Evolutionary conservation across 2,888 invertebrate genomes (phyloP).

Genomic region (Tineola bisselliella): DNA sequence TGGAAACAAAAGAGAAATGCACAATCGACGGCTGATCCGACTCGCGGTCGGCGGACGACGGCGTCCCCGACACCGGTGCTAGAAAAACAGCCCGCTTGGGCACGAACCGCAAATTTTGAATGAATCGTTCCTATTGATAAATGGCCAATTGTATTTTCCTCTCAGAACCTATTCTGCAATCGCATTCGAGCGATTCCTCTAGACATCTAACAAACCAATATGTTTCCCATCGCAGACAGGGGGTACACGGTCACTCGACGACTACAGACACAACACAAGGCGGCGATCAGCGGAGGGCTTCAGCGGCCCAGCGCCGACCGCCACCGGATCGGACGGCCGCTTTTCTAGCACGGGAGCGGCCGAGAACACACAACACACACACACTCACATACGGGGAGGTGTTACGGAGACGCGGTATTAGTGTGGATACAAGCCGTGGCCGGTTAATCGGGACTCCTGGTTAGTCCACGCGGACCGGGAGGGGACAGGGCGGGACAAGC

Average conservation of each 20-base stretch:
- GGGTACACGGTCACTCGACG: conserved; percentile 60
- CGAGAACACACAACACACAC: conserved; percentile 47
- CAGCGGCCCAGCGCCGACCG: conserved; percentile 22
- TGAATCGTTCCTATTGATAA: conserved; percentile 31
- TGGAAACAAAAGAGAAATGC: conserved; percentile 67
- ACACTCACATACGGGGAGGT: conserved; percentile 46
- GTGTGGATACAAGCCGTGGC: conserved; percentile 39
- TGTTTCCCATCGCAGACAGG: conserved; percentile 47
- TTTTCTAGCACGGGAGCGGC: conserved; percentile 63
- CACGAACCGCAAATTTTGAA: conserved; percentile 58
- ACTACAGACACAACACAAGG: conserved; percentile 63
- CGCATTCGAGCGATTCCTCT: conserved; percentile 51
- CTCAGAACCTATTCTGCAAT: conserved; percentile 70
- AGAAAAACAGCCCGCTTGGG: conserved; percentile 75
- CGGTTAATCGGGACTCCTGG: conserved; percentile 16
- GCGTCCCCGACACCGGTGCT: conserved; percentile 71
- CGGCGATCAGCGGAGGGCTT: conserved; percentile 35
- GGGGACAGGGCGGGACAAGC: conserved; percentile 40
- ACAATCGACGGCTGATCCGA: conserved; percentile 50
- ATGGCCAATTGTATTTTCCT: conserved; percentile 65
- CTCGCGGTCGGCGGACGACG: conserved; percentile 21
- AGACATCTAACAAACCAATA: conserved; percentile 67
- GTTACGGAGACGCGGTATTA: conserved; percentile 26
- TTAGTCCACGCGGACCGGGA: conserved; percentile 21
- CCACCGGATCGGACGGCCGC: conserved; percentile 34